Evolutionary conservation across 2,797 vertebrate species (phyloP), one percentile per base, ranked within the genome.

Genomic region (Caiman crocodilus): DNA sequence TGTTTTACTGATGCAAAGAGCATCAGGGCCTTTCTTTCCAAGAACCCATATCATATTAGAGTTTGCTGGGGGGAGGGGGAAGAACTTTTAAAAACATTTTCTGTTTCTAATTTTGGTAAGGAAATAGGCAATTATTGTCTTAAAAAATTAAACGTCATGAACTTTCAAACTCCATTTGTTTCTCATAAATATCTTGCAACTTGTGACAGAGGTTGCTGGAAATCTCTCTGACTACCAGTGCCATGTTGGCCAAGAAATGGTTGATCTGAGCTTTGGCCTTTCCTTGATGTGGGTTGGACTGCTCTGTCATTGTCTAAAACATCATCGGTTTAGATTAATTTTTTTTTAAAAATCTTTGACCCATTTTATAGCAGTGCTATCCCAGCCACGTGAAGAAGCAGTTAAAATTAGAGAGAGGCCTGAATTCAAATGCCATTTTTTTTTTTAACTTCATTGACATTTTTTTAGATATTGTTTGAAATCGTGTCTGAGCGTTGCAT

Each of bases 131-230:
- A 95, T 91, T 93, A 59, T 84, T 82, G 90, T 85, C 94, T 96
- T 96, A 82, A 97, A 92, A 96, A 94, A 94, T 95, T 76, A 94
- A 96, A 95, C 90, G 93, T 84, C 85, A 65, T 64, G 74, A 94
- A 76, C 78, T 95, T 95, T 94, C 89, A 58, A 79, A 76, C 75
- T 87, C 79, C 58, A 81, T 89, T 94, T 89, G 90, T 76, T 93
- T 92, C 93, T 94, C 92, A 94, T 95, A 92, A 96, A 95, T 92
- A 86, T 74, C 82, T 90, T 71, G 76, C 74, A 88, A 23, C 84
- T 84, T 90, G 96, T 88, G 93, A 91, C 63, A 92, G 88, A 82
- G 74, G 57, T 76, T 95, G 92, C 90, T 96, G 95, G 96, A 95
- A 95, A 20, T 58, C 4, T 92, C 30, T 77, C 42, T 85, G 77